Percentiles rank a stretch among this genome's conserved stretches.
phyloP scores from a whole-genome alignment of 2,888 invertebrate genomes.

The Amorpha juglandis region DNA sequence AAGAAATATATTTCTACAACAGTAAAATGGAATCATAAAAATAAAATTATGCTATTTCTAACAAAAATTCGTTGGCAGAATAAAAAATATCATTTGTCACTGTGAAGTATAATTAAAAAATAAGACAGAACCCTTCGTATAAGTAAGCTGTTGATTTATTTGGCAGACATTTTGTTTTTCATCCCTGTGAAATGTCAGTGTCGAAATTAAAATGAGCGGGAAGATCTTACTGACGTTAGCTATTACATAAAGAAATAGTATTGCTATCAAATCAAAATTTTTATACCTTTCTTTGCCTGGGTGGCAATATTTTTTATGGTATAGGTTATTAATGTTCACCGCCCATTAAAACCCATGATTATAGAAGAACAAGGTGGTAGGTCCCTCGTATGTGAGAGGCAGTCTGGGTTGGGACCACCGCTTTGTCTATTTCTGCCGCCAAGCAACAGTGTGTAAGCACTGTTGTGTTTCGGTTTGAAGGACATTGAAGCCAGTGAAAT shows the following conservation, averaged over 20 bases:
- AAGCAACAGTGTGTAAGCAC: too few relatives aligned
- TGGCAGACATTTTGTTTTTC: slow-evolving; percentile 30
- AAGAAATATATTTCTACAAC: slow-evolving; percentile 6
- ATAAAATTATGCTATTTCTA: neutral
- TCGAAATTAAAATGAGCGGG: slow-evolving; percentile 42
- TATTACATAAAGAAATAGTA: slow-evolving; percentile 33
- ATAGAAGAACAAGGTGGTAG: too few relatives aligned
- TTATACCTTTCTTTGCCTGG: too few relatives aligned
- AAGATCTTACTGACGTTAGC: slow-evolving; percentile 27
- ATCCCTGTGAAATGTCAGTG: slow-evolving; percentile 34
- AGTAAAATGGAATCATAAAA: slow-evolving; percentile 5
- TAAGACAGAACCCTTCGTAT: slow-evolving; percentile 25
- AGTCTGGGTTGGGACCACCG: too few relatives aligned
- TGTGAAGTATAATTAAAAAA: slow-evolving; percentile 12
- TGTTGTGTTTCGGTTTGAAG: too few relatives aligned
- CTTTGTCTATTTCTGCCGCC: too few relatives aligned
- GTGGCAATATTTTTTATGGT: too few relatives aligned
- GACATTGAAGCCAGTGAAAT: too few relatives aligned
- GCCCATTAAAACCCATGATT: too few relatives aligned
- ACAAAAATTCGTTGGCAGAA: slow-evolving; percentile 9
- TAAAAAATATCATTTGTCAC: slow-evolving; percentile 10
- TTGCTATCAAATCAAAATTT: neutral
- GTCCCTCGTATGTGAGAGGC: too few relatives aligned
- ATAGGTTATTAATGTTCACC: too few relatives aligned
- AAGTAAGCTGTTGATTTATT: slow-evolving; percentile 32